Evolutionary conservation across 1,140 invertebrate genomes (phyloP).

Genomic region (Pseudoatta argentina): DNA sequence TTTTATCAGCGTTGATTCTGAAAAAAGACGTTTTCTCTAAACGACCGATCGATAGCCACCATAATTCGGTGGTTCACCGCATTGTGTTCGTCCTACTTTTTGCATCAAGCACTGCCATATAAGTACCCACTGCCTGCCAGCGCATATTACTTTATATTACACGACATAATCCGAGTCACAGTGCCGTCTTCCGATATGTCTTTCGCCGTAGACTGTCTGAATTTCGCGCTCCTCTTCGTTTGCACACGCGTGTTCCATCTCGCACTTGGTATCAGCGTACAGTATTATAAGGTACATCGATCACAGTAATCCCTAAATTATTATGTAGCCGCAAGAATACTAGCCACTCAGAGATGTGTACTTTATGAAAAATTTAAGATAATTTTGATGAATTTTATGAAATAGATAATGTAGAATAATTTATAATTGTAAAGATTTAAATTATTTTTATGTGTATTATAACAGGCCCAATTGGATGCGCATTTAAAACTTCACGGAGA

Average conservation of each 20-base stretch:
- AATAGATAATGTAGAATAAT: not conserved
- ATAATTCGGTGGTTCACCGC: conserved; percentile 17
- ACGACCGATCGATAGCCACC: not conserved
- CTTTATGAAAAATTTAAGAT: conserved; percentile 4
- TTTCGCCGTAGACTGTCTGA: conserved; percentile 77
- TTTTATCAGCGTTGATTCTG: conserved; percentile 8
- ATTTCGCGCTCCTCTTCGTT: conserved; percentile 78
- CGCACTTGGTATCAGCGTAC: conserved; percentile 78
- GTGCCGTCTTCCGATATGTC: conserved; percentile 67
- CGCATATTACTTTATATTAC: conserved; percentile 42
- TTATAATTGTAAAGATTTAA: not conserved
- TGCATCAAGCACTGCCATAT: conserved; percentile 53
- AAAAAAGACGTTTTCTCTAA: not conserved
- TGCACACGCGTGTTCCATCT: conserved; percentile 80
- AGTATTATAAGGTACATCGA: conserved; percentile 79
- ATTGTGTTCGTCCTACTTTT: conserved; percentile 56
- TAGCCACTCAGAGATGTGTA: not conserved
- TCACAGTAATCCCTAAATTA: conserved; percentile 10
- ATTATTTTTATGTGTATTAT: conserved; percentile 32
- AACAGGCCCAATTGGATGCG: conserved; percentile 80
- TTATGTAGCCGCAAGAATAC: not conserved
- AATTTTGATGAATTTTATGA: not conserved
- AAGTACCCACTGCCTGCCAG: conserved; percentile 39
- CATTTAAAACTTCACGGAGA: conserved; percentile 82
- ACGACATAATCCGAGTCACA: not conserved